Evolutionary conservation across 2,888 invertebrate species (phyloP).

Genomic region (Gymnosoma rotundatum): DNA sequence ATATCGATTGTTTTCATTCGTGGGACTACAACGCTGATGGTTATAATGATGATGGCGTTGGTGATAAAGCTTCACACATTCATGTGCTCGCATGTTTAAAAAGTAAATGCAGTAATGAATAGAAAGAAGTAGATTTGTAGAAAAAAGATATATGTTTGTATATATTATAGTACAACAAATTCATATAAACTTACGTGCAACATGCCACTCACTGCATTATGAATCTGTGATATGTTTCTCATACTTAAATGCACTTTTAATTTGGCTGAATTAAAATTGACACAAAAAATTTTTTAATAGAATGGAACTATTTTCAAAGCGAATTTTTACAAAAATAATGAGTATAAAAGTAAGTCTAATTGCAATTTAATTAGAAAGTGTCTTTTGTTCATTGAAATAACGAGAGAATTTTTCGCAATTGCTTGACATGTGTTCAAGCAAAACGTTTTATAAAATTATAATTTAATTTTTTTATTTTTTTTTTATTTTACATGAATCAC

Average conservation of each 20-base stretch:
- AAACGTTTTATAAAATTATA: background rate
- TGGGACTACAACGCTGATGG: slow-evolving; percentile 33
- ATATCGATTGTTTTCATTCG: slow-evolving; percentile 65
- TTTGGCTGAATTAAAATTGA: slow-evolving; percentile 26
- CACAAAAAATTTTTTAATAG: background rate
- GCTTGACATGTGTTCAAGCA: background rate
- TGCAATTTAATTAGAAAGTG: slow-evolving; percentile 20
- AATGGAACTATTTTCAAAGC: background rate
- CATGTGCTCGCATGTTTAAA: background rate
- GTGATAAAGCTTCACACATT: slow-evolving; percentile 18
- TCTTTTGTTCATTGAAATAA: background rate
- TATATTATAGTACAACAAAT: too few species aligned
- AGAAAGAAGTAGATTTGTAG: slow-evolving; percentile 18
- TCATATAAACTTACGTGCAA: slow-evolving; percentile 13
- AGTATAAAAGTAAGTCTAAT: background rate
- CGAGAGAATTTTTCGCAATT: background rate
- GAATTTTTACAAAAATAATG: background rate
- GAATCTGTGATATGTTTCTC: slow-evolving; percentile 47
- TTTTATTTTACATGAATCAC: too few species aligned
- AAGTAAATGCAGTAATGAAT: slow-evolving; percentile 41
- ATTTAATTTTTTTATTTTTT: too few species aligned
- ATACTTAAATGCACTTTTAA: slow-evolving; percentile 50
- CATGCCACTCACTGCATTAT: slow-evolving; percentile 12
- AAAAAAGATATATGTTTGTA: too few species aligned
- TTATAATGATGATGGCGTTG: too few species aligned